Percentiles rank a stretch among this genome's conserved stretches.
Evolutionary conservation across 2,113 vertebrate genomes (phyloP).

Genomic region (Erythrolamprus reginae): DNA sequence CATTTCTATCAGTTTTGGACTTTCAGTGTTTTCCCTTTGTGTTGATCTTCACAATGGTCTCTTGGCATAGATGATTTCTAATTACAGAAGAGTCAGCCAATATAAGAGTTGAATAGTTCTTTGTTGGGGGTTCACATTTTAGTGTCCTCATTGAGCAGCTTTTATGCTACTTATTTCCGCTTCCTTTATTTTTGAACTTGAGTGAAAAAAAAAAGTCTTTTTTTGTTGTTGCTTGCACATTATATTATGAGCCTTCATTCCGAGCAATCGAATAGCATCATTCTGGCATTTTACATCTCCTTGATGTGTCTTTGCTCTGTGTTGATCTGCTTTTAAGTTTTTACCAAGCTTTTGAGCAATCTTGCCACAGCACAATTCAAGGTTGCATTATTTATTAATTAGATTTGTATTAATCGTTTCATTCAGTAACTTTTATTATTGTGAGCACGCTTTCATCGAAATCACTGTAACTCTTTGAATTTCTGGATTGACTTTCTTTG

Average conservation of each 20-base stretch:
- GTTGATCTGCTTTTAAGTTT: neutral
- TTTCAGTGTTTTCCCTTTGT: neutral
- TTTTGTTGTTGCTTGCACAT: neutral
- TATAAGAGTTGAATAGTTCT: neutral
- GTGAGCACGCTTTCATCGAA: neutral
- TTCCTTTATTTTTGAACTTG: neutral
- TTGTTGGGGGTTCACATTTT: neutral
- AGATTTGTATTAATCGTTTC: neutral
- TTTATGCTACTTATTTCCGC: neutral
- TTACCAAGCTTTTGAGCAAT: neutral
- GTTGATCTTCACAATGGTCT: neutral
- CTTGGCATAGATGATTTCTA: neutral
- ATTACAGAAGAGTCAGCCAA: neutral
- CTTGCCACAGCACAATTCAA: neutral
- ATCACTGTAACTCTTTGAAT: neutral
- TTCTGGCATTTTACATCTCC: neutral
- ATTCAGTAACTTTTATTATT: neutral
- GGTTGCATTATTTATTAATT: no score
- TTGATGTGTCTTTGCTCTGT: neutral
- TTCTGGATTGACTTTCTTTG: neutral
- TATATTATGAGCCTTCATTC: neutral
- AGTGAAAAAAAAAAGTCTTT: neutral
- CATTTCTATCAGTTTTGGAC: neutral
- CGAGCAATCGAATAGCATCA: neutral
- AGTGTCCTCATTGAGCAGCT: neutral